Conservation (phyloP, 2,797 vertebrate genomes). For the Ptychobarbus kaznakovi region DNA sequence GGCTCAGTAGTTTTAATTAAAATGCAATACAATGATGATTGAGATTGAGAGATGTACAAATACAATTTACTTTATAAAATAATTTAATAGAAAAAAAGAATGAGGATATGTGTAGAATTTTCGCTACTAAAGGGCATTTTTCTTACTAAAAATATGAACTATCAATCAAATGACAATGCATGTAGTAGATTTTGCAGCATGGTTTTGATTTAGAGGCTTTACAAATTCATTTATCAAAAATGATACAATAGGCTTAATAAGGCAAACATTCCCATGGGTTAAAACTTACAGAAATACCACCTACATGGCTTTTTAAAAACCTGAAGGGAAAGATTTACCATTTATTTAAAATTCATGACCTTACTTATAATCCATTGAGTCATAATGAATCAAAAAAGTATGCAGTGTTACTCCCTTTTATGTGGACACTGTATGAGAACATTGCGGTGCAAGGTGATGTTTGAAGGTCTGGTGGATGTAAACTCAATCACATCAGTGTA, state of each 20-base stretch:
- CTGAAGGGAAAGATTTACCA: not conserved
- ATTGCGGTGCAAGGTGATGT: not conserved
- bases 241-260: not conserved
- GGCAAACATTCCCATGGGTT: not conserved
- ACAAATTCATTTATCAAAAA: not conserved
- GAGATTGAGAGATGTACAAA: not conserved
- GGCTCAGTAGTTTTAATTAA: too few relatives aligned
- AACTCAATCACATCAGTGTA: conserved; percentile 1
- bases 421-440: not conserved
- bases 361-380: not conserved
- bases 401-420: not conserved
- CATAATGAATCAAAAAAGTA: not conserved
- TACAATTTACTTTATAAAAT: not conserved
- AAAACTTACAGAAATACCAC: not conserved
- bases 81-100: not conserved
- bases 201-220: not conserved
- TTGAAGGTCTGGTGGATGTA: not conserved
- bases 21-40: not conserved
- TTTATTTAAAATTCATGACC: not conserved
- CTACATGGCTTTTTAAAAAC: not conserved
- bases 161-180: not conserved
- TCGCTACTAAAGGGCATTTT: not conserved
- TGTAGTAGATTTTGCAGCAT: not conserved
- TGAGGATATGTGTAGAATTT: not conserved
- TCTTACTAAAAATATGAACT: not conserved